Conservation (phyloP, 2,797 vertebrate genomes). For the Bothrops alternatus region DNA sequence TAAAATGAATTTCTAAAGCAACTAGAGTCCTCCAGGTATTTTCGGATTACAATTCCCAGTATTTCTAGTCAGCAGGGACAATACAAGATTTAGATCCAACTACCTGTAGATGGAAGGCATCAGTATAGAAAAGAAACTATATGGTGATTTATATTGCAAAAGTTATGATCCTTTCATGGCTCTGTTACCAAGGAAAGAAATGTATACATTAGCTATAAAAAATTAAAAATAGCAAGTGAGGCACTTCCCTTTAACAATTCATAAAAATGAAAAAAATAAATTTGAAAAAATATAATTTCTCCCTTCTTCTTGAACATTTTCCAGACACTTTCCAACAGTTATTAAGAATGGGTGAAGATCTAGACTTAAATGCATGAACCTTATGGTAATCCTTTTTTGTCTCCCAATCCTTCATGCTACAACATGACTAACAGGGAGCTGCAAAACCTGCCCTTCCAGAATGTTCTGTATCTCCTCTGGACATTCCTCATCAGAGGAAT, state of each 20-base stretch:
- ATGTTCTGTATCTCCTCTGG: not conserved
- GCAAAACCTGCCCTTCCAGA: not conserved
- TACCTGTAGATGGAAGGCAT: not conserved
- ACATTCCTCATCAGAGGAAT: not conserved
- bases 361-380: not conserved
- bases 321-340: not conserved
- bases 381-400: not conserved
- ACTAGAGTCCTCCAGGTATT: not conserved
- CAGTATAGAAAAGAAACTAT: not conserved
- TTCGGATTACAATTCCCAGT: not conserved
- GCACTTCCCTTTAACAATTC: not conserved
- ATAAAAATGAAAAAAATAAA: not conserved
- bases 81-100: not conserved
- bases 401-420: not conserved
- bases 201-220: not conserved
- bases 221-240: not conserved
- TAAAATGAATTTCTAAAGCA: not conserved
- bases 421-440: not conserved
- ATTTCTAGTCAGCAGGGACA: not conserved
- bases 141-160: not conserved
- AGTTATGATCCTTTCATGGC: not conserved
- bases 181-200: not conserved
- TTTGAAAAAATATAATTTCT: not conserved
- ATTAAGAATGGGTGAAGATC: not conserved
- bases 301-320: not conserved